These are phyloP conservation scores for Stercorarius parasiticus DNA, from an alignment of 2,113 vertebrate species.

Conservation along the genomic window DNA sequence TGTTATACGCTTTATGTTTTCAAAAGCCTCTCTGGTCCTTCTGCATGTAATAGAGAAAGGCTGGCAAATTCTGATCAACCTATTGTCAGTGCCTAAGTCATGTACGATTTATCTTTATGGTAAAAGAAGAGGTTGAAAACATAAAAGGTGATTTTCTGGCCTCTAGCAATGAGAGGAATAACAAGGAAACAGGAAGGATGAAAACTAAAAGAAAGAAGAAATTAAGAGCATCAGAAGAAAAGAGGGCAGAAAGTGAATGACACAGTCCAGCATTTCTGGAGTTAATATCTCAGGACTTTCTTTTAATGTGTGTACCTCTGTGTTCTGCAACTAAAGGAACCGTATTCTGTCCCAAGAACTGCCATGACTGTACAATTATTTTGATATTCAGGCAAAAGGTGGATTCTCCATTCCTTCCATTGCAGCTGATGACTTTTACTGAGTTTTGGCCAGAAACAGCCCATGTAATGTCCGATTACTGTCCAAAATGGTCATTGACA, in stretches of 20 bases:
- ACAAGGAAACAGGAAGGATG: neutral
- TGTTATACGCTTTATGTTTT: neutral
- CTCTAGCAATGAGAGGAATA: neutral
- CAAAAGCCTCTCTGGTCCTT: neutral
- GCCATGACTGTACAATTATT: neutral
- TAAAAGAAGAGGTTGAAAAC: neutral
- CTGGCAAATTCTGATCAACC: neutral
- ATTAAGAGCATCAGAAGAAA: neutral
- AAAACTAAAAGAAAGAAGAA: neutral
- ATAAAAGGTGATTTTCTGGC: neutral
- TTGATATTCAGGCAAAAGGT: neutral
- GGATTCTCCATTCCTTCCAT: neutral
- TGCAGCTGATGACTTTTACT: neutral
- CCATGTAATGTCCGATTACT: neutral
- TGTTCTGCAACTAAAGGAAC: neutral
- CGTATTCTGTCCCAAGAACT: neutral
- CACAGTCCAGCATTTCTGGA: neutral
- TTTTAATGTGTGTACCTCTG: fast-evolving
- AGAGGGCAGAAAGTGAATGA: neutral
- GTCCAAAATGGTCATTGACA: neutral
- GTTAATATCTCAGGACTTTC: neutral
- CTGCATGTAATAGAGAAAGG: neutral
- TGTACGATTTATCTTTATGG: neutral
- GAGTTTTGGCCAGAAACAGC: neutral
- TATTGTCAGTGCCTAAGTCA: neutral